phyloP scores from a whole-genome alignment of 2,888 invertebrate genomes.

The Trichopria drosophilae region DNA sequence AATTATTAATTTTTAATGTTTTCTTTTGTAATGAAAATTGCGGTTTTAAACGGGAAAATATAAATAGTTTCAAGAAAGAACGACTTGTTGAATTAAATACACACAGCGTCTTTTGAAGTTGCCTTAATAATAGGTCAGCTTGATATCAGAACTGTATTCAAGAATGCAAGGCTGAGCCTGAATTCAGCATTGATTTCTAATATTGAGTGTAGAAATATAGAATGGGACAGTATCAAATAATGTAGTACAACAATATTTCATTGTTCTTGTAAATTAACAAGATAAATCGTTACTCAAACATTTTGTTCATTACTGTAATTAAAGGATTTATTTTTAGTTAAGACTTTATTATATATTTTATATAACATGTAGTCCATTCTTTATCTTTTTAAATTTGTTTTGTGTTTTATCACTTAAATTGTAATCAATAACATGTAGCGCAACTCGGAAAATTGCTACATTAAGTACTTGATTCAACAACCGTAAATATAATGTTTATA shows the following conservation, averaged over 20 bases:
- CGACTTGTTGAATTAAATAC: slow-evolving; percentile 1
- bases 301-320: not conserved
- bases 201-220: slow-evolving; percentile 28
- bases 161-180: slow-evolving; percentile 28
- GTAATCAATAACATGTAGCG: too few relatives aligned
- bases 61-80: not conserved
- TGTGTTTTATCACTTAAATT: too few relatives aligned
- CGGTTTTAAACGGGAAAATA: too few relatives aligned
- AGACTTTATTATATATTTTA: not conserved
- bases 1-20: too few relatives aligned
- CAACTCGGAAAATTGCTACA: too few relatives aligned
- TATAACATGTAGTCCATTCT: too few relatives aligned
- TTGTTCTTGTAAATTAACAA: not conserved
- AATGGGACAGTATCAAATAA: slow-evolving; percentile 24
- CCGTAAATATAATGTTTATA: too few relatives aligned
- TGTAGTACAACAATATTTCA: slow-evolving; percentile 2
- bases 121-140: slow-evolving; percentile 2
- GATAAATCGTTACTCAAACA: slow-evolving; percentile 9
- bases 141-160: slow-evolving; percentile 15
- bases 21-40: too few relatives aligned
- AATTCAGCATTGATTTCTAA: slow-evolving; percentile 33
- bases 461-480: too few relatives aligned
- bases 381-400: too few relatives aligned
- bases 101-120: not conserved
- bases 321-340: not conserved